A percentile compares a stretch with the other conserved stretches of the same genome.
phyloP scores from a whole-genome alignment of 2,888 invertebrate species.

The Chromoteleia sp. region DNA sequence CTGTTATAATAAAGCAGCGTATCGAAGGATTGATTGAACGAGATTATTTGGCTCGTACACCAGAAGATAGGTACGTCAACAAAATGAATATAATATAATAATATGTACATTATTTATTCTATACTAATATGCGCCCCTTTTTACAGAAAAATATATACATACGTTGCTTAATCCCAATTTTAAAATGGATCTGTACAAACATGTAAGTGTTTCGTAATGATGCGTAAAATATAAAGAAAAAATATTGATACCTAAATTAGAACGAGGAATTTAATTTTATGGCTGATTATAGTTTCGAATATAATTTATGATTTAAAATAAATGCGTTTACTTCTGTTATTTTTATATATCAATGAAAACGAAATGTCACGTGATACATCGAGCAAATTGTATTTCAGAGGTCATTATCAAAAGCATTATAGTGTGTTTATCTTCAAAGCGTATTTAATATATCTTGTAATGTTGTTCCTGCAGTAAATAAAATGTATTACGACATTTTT shows the following conservation, averaged over 20 bases:
- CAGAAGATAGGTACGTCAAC: slow-evolving; percentile 92
- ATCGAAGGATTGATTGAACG: slow-evolving; percentile 99
- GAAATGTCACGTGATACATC: slow-evolving; percentile 55
- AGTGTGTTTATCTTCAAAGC: slow-evolving; percentile 56
- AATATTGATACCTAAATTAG: slow-evolving; percentile 47
- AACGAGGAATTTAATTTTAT: slow-evolving; percentile 29
- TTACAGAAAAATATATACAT: slow-evolving; percentile 94
- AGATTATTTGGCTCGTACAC: slow-evolving; percentile 98
- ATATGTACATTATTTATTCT: slow-evolving; percentile 47
- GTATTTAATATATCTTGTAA: slow-evolving; percentile 63
- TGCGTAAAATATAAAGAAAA: slow-evolving; percentile 54
- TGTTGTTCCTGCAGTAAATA: slow-evolving; percentile 65
- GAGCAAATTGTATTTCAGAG: slow-evolving; percentile 54
- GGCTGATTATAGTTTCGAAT: slow-evolving; percentile 43
- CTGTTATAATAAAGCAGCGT: slow-evolving; percentile 99
- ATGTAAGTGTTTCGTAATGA: slow-evolving; percentile 75
- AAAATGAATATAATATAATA: background rate
- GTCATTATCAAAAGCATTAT: slow-evolving; percentile 49
- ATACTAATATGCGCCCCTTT: slow-evolving; percentile 78
- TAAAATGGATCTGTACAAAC: slow-evolving; percentile 82
- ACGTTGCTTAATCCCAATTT: slow-evolving; percentile 91
- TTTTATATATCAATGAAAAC: slow-evolving; percentile 50
- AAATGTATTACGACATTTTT: slow-evolving; percentile 61
- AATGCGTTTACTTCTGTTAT: slow-evolving; percentile 54
- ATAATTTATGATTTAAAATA: slow-evolving; percentile 53